These are phyloP conservation scores for Meta bourneti DNA, from an alignment of 2,888 invertebrate genomes.

Conservation along the genomic window DNA sequence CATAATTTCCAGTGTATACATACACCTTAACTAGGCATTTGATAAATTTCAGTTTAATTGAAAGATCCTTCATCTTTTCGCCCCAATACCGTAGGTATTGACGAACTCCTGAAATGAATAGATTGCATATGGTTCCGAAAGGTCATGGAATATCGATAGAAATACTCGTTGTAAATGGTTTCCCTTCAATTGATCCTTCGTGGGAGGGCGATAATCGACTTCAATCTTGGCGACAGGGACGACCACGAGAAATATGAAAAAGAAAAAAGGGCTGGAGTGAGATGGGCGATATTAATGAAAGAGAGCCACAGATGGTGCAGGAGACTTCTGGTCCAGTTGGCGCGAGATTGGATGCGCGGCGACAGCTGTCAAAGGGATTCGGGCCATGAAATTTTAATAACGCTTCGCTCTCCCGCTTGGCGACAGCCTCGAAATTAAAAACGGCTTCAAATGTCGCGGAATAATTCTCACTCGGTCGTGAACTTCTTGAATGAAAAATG, in stretches of 20 bases:
- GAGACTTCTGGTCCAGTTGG: constrained; percentile 12
- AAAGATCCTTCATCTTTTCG: no score
- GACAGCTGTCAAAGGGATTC: constrained; percentile 42
- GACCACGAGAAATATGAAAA: not conserved
- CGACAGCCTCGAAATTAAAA: not conserved
- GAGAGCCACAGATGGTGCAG: not conserved
- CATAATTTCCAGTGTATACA: no score
- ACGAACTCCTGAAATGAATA: no score
- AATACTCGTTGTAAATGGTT: no score
- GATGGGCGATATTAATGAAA: not conserved
- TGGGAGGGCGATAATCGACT: no score
- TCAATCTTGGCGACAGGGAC: no score
- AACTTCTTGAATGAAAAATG: not conserved
- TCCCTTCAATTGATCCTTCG: no score
- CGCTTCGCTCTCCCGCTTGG: not conserved
- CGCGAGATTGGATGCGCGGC: constrained; percentile 5
- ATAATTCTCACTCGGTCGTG: not conserved
- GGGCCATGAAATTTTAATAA: constrained; percentile 69
- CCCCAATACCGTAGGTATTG: no score
- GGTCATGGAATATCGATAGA: no score
- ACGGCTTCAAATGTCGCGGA: not conserved
- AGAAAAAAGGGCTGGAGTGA: not conserved
- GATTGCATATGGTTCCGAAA: no score
- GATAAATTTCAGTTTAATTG: no score
- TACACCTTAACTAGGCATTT: no score